Conservation (phyloP, 1,140 invertebrate genomes). For the Oreohelix idahoensis region DNA sequence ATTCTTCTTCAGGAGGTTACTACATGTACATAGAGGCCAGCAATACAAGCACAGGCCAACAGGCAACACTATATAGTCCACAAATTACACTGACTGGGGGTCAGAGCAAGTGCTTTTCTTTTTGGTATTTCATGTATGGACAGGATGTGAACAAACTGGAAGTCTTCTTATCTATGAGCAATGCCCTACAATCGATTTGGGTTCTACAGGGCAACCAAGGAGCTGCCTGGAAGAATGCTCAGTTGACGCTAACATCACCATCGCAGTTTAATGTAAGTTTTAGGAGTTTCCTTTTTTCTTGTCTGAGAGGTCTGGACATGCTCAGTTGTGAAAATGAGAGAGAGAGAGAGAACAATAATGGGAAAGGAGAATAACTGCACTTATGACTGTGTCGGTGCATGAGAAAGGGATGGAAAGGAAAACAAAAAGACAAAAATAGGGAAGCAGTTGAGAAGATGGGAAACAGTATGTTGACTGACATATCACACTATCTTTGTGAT, state of each 20-base stretch:
- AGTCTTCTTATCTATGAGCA: not conserved
- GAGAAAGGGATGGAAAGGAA: too few species aligned
- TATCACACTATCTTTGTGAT: too few species aligned
- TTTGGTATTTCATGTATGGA: slow-evolving; percentile 50
- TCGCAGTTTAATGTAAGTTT: slow-evolving; percentile 2
- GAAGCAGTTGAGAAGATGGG: too few species aligned
- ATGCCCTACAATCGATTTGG: slow-evolving; percentile 46
- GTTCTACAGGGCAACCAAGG: slow-evolving; percentile 56
- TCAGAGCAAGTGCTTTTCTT: slow-evolving; percentile 72
- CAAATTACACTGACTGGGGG: not conserved
- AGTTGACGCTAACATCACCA: slow-evolving; percentile 49
- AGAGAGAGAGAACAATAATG: too few species aligned
- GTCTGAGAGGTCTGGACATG: too few species aligned
- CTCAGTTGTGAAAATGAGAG: too few species aligned
- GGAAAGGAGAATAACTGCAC: too few species aligned
- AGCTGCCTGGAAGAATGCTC: slow-evolving; percentile 57
- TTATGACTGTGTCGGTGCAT: too few species aligned
- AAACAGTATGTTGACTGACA: too few species aligned
- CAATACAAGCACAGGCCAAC: not conserved
- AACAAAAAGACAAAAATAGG: too few species aligned
- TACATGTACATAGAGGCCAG: slow-evolving; percentile 32
- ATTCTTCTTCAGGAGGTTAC: slow-evolving; percentile 12
- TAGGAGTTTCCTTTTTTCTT: too few species aligned
- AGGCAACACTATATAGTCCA: slow-evolving; percentile 78
- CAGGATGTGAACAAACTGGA: slow-evolving; percentile 2